phyloP scores from a whole-genome alignment of 30 jellyfish, hydroid and myxozoan species.

The Haliclystus octoradiatus region DNA sequence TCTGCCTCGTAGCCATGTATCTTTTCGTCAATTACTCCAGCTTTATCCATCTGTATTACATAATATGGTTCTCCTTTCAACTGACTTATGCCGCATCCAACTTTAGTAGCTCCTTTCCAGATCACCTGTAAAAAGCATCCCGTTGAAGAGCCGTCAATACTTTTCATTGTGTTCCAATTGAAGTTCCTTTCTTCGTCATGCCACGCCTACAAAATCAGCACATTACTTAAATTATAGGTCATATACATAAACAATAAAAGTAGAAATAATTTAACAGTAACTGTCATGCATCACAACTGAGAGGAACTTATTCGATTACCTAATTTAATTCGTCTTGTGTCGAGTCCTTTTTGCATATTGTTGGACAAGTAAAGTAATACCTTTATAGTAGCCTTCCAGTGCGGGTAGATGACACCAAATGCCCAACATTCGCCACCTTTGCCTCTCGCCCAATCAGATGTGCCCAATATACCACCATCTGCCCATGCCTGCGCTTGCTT shows the following conservation, averaged over 20 bases:
- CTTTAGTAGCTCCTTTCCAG: slow-evolving; percentile 71
- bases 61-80: slow-evolving; percentile 56
- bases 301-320: no score
- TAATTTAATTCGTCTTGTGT: no score
- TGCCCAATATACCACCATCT: slow-evolving; percentile 22
- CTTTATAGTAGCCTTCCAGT: slow-evolving; percentile 73
- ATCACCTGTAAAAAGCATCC: slow-evolving; percentile 78
- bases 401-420: slow-evolving; percentile 63
- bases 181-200: slow-evolving; percentile 75
- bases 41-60: slow-evolving; percentile 64
- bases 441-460: slow-evolving; percentile 45
- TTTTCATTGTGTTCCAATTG: slow-evolving; percentile 56
- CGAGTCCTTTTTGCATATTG: no score
- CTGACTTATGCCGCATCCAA: slow-evolving; percentile 67
- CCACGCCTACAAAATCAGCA: slow-evolving; percentile 45
- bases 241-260: no score
- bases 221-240: no score
- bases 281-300: no score
- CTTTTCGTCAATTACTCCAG: slow-evolving; percentile 40
- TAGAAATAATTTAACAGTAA: no score
- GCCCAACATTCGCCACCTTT: slow-evolving; percentile 97
- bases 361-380: no score
- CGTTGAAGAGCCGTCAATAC: slow-evolving; percentile 30
- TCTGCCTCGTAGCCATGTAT: slow-evolving; percentile 30
- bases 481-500: slow-evolving; percentile 89